These are phyloP conservation scores for Irena cyanogastra DNA, from an alignment of 2,113 vertebrate genomes.

Conservation along the genomic window DNA sequence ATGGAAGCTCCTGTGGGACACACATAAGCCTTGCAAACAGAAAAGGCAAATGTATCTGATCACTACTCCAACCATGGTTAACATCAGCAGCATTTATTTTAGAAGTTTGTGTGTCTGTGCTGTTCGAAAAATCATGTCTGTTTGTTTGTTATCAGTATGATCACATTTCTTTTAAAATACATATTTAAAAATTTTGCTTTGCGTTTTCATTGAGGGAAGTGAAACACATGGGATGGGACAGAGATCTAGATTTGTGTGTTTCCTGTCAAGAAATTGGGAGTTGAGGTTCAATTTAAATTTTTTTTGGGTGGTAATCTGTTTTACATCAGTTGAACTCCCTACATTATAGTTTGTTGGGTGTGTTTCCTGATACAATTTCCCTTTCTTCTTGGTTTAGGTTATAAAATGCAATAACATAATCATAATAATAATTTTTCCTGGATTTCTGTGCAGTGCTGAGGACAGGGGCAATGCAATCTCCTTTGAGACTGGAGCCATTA, in stretches of 20 bases:
- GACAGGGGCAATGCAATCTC: neutral
- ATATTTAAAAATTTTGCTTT: neutral
- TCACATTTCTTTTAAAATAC: neutral
- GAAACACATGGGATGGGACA: neutral
- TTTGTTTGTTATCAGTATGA: neutral
- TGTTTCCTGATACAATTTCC: neutral
- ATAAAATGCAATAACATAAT: neutral
- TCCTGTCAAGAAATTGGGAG: neutral
- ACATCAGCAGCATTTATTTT: neutral
- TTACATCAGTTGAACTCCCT: neutral
- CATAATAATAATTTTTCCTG: neutral
- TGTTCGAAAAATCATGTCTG: neutral
- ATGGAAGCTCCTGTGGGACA: constrained; percentile 48
- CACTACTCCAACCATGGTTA: neutral
- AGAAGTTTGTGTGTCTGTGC: neutral
- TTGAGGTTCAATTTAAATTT: neutral
- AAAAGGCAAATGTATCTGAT: neutral
- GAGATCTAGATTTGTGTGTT: neutral
- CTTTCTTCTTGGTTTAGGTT: neutral
- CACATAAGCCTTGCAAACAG: neutral
- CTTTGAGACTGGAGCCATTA: neutral
- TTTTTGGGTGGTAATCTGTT: neutral
- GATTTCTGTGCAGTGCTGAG: neutral
- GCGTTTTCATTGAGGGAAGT: neutral
- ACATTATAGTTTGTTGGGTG: neutral